Percentiles rank a stretch among this genome's conserved stretches.
phyloP scores from a whole-genome alignment of 2,113 vertebrate species.

The Thryonomys swinderianus region DNA sequence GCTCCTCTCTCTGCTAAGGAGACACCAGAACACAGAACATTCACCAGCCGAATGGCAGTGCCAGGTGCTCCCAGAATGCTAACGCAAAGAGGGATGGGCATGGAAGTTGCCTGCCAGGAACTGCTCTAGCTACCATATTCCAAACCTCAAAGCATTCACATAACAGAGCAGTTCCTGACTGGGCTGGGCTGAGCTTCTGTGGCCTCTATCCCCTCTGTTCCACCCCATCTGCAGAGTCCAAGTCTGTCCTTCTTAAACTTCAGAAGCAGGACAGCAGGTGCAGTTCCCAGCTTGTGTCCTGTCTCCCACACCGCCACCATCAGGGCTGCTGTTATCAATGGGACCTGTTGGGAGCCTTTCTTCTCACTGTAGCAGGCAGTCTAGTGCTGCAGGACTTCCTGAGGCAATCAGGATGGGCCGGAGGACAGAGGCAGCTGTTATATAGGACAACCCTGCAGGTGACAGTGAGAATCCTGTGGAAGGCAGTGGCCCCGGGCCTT shows the following conservation, averaged over 20 bases:
- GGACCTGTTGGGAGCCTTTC: background rate
- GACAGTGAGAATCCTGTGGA: background rate
- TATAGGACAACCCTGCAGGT: background rate
- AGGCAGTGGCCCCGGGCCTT: background rate
- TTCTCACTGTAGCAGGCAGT: background rate
- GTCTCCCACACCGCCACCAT: background rate
- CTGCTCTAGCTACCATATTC: background rate
- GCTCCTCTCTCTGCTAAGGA: slow-evolving; percentile 8
- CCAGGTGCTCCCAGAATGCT: background rate
- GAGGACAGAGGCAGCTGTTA: background rate
- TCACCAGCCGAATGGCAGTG: background rate
- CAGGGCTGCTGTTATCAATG: background rate
- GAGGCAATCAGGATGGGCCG: background rate
- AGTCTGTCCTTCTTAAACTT: background rate
- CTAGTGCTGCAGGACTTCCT: background rate
- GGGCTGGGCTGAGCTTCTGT: background rate
- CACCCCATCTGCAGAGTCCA: fast-evolving
- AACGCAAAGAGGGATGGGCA: background rate
- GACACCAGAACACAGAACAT: background rate
- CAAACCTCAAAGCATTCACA: background rate
- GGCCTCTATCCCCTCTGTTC: fast-evolving
- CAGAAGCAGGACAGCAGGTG: background rate
- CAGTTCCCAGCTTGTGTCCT: background rate
- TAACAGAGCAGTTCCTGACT: fast-evolving
- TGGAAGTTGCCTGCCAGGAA: background rate